phyloP scores from a whole-genome alignment of 2,797 vertebrate species.

The Smutsia gigantea region DNA sequence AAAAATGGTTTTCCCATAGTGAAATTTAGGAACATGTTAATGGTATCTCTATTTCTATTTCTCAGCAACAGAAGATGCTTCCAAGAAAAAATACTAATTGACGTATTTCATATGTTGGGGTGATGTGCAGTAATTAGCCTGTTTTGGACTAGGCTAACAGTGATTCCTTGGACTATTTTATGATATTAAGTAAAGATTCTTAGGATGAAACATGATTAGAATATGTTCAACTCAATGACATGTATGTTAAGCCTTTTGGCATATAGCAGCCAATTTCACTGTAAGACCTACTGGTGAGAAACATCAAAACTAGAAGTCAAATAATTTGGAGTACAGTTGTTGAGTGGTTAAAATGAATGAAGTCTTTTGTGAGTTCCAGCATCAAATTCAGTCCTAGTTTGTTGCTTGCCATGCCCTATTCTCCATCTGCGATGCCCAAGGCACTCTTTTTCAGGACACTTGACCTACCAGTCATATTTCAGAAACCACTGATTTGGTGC shows the following conservation, averaged over 20 bases:
- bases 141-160: slow-evolving; percentile 15
- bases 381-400: slow-evolving; percentile 85
- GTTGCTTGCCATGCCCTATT: slow-evolving; percentile 83
- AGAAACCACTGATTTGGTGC: slow-evolving; percentile 87
- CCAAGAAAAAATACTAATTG: background rate
- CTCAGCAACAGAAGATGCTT: slow-evolving; percentile 10
- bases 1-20: slow-evolving; percentile 13
- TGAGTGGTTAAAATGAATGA: slow-evolving; percentile 89
- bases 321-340: slow-evolving; percentile 86
- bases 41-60: slow-evolving; percentile 12
- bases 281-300: slow-evolving; percentile 85
- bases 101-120: background rate
- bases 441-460: slow-evolving; percentile 88
- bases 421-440: slow-evolving; percentile 85
- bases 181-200: slow-evolving; percentile 76
- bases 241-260: slow-evolving; percentile 84
- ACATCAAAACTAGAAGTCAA: slow-evolving; percentile 85
- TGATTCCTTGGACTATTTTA: slow-evolving; percentile 71
- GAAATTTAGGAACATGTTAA: background rate
- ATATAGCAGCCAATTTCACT: slow-evolving; percentile 84
- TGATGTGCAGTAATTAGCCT: background rate
- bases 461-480: slow-evolving; percentile 89
- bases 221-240: slow-evolving; percentile 80
- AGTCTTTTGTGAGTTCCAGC: slow-evolving; percentile 85
- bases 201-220: slow-evolving; percentile 76